phyloP scores from a whole-genome alignment of 2,888 invertebrate genomes.

The Cartodere bifasciata region DNA sequence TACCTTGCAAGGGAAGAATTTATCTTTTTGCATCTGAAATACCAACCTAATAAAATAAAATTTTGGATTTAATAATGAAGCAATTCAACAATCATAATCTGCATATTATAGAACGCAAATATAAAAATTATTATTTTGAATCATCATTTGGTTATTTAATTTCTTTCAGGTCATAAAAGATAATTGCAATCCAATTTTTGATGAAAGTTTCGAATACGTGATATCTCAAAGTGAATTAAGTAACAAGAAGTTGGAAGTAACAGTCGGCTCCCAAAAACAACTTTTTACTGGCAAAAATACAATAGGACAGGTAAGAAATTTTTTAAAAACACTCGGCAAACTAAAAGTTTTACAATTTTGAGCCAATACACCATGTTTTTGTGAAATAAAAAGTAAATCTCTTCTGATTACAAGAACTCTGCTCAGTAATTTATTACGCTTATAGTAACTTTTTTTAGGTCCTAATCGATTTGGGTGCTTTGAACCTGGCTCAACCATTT shows the following conservation, averaged over 20 bases:
- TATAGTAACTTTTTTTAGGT: constrained; percentile 38
- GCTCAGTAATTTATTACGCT: not conserved
- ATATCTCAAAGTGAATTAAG: constrained; percentile 71
- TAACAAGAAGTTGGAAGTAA: constrained; percentile 66
- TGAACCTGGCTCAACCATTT: constrained; percentile 58
- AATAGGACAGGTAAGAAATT: constrained; percentile 57
- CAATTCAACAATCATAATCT: too few relatives aligned
- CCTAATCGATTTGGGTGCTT: constrained; percentile 49
- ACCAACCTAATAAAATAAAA: too few relatives aligned
- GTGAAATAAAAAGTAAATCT: too few relatives aligned
- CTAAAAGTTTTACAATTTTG: not conserved
- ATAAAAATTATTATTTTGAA: too few relatives aligned
- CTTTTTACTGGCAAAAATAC: constrained; percentile 72
- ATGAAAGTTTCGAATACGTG: constrained; percentile 83
- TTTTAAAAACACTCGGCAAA: constrained; percentile 1
- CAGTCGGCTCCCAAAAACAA: constrained; percentile 80
- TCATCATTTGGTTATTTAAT: constrained; percentile 1
- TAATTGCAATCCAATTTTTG: constrained; percentile 81
- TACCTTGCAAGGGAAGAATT: too few relatives aligned
- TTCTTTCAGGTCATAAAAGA: constrained; percentile 58
- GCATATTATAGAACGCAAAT: too few relatives aligned
- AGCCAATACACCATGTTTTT: not conserved
- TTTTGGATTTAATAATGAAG: too few relatives aligned
- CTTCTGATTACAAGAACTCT: not conserved
- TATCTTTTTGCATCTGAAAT: too few relatives aligned